Evolutionary conservation across 1,140 invertebrate genomes (phyloP).

Genomic region (Doryteuthis pealeii): DNA sequence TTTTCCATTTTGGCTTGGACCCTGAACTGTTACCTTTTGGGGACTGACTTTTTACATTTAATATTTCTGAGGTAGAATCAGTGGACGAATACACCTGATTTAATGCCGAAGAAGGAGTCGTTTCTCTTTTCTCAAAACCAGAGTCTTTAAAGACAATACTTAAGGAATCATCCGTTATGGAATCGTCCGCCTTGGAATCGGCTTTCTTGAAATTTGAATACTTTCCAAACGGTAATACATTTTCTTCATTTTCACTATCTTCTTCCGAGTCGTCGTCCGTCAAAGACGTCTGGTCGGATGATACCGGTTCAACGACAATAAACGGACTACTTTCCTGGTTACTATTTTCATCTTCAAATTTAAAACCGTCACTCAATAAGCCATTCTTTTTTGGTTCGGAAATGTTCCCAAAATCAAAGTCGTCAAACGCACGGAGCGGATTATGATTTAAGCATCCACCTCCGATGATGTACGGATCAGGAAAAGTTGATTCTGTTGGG

Average conservation of each 20-base stretch:
- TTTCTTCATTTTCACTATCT: neutral
- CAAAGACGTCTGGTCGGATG: too few relatives aligned
- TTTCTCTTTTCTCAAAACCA: constrained; percentile 37
- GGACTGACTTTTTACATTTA: neutral
- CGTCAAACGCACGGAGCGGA: neutral
- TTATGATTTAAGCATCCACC: neutral
- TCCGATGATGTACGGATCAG: neutral
- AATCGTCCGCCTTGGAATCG: neutral
- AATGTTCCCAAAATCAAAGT: neutral
- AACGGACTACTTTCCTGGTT: constrained; percentile 44
- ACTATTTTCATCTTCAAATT: constrained; percentile 35
- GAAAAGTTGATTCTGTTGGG: neutral
- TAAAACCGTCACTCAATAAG: neutral
- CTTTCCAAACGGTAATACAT: neutral
- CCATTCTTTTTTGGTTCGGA: neutral
- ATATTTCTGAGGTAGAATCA: constrained; percentile 8
- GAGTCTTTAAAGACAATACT: constrained; percentile 67
- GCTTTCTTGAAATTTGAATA: neutral
- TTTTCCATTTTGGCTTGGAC: neutral
- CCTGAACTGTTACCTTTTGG: neutral
- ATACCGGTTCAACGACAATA: neutral
- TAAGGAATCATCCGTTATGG: constrained; percentile 30
- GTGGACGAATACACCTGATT: neutral
- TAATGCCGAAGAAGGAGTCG: too few relatives aligned
- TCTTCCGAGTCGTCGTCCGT: too few relatives aligned